Percentiles rank a stretch among this genome's conserved stretches.
Evolutionary conservation across 2,797 vertebrate genomes (phyloP).

Genomic region (Rhinoraja longicauda): DNA sequence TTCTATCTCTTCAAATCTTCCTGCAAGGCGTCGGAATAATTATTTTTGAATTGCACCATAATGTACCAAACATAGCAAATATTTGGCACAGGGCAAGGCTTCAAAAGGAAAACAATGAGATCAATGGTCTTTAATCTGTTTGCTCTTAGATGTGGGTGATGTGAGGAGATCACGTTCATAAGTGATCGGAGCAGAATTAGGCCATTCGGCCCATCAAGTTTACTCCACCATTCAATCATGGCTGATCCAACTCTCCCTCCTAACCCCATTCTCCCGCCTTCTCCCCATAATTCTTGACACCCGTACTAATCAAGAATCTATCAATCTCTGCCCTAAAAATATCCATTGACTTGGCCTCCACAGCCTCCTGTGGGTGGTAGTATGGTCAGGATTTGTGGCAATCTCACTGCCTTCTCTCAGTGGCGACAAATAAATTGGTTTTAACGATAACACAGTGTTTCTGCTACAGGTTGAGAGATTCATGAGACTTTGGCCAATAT

Average conservation of each 20-base stretch:
- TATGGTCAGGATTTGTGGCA: background rate
- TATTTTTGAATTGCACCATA: background rate
- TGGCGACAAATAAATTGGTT: background rate
- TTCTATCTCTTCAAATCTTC: background rate
- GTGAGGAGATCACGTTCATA: background rate
- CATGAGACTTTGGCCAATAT: background rate
- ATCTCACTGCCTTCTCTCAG: background rate
- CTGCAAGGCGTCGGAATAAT: background rate
- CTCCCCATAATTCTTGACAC: too few species aligned
- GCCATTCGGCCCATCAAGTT: too few species aligned
- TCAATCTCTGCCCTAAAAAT: too few species aligned
- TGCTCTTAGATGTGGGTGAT: background rate
- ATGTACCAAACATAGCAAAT: background rate
- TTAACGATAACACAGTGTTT: background rate
- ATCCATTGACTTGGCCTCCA: too few species aligned
- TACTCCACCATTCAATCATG: too few species aligned
- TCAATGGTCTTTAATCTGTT: background rate
- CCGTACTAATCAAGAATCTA: too few species aligned
- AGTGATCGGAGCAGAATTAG: too few species aligned
- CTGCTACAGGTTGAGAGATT: background rate
- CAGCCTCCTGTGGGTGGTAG: too few species aligned
- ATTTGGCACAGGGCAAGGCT: background rate
- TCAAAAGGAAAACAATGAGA: background rate
- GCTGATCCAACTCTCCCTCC: too few species aligned
- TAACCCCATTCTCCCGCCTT: too few species aligned